These are phyloP conservation scores for Haplochromis burtoni DNA, from an alignment of 2,113 vertebrate species.

Conservation along the genomic window DNA sequence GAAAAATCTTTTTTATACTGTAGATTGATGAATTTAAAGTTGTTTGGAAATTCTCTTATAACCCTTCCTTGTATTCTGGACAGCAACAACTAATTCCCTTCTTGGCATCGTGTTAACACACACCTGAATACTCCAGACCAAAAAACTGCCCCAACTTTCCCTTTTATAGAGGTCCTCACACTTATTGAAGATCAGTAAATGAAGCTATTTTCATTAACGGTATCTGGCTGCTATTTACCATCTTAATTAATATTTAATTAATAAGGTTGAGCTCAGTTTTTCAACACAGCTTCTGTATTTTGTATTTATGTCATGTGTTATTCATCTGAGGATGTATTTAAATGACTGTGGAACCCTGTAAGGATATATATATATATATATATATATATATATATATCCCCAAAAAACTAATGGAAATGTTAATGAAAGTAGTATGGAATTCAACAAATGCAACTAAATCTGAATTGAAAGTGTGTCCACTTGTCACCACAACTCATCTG, in stretches of 20 bases:
- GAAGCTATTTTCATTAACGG: neutral
- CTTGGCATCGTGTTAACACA: neutral
- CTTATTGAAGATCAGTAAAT: neutral
- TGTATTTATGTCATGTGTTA: neutral
- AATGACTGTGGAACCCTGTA: neutral
- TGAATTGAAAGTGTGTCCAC: neutral
- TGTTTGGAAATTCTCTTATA: neutral
- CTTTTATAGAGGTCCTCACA: neutral
- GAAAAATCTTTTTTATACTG: neutral
- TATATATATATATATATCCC: fast-evolving
- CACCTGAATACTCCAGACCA: neutral
- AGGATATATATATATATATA: fast-evolving
- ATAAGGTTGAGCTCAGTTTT: neutral
- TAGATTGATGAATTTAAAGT: neutral
- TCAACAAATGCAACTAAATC: neutral
- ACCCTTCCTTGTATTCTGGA: neutral
- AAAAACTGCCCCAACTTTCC: neutral
- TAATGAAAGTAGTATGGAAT: neutral
- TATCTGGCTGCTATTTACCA: neutral
- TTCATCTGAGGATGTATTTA: neutral
- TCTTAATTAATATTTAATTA: neutral
- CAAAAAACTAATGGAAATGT: neutral
- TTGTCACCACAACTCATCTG: neutral
- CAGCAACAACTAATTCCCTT: neutral
- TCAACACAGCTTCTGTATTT: neutral